Percentiles rank a stretch among this genome's conserved stretches.
Evolutionary conservation across 2,113 vertebrate species (phyloP).

Genomic region (Oceanodroma tethys): DNA sequence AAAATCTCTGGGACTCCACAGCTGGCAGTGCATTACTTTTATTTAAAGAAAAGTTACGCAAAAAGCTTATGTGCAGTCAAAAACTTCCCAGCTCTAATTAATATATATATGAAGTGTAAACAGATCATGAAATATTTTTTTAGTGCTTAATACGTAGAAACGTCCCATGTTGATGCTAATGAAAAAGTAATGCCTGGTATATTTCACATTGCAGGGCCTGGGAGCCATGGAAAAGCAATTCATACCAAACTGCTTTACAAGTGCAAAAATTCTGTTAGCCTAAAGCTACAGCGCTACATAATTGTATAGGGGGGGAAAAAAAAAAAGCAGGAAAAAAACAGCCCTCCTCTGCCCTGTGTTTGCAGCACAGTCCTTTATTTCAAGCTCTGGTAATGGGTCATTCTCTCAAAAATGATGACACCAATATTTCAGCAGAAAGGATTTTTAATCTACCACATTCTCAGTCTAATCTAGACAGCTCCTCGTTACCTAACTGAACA

Average conservation of each 20-base stretch:
- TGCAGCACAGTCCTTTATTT: background rate
- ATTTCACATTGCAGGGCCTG: conserved; percentile 53
- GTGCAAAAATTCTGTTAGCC: conserved; percentile 64
- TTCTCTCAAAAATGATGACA: conserved; percentile 3
- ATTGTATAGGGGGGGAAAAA: background rate
- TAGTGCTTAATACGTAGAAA: conserved; percentile 32
- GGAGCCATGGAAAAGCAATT: conserved; percentile 54
- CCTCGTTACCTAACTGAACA: background rate
- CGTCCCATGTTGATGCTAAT: conserved; percentile 38
- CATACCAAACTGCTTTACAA: conserved; percentile 64
- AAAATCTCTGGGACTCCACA: background rate
- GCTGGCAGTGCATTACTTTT: background rate
- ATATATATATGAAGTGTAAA: conserved; percentile 40
- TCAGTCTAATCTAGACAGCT: conserved; percentile 19
- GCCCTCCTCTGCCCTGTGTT: background rate
- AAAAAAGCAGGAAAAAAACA: background rate
- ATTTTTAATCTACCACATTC: conserved; percentile 40
- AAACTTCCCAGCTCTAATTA: conserved; percentile 43
- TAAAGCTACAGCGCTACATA: conserved; percentile 48
- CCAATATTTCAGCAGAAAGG: background rate
- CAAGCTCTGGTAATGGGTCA: background rate
- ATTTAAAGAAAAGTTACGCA: background rate
- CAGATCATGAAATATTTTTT: conserved; percentile 57
- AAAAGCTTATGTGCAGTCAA: conserved; percentile 21
- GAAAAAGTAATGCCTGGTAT: conserved; percentile 52